Evolutionary conservation across 1,140 invertebrate genomes (phyloP).

Genomic region (Amyelois transitella): DNA sequence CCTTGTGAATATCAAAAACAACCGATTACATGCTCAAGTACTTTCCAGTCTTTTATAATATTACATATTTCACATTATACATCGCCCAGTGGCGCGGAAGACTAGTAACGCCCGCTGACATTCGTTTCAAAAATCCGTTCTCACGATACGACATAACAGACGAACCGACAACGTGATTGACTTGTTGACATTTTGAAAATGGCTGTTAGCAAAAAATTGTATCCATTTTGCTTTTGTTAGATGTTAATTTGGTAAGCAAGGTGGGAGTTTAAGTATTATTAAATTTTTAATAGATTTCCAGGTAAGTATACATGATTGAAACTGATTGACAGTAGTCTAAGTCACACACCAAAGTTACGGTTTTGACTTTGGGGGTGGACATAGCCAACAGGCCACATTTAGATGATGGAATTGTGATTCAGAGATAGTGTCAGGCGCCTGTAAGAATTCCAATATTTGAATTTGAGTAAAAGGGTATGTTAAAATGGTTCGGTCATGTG

Average conservation of each 20-base stretch:
- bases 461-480: no score
- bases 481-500: no score
- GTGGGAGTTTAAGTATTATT: not conserved
- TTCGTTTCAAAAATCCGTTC: no score
- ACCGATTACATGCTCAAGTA: not conserved
- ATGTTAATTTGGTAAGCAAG: not conserved
- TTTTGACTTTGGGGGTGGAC: no score
- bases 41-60: not conserved
- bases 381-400: no score
- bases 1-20: not conserved
- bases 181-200: not conserved
- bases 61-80: not conserved
- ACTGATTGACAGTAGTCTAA: no score
- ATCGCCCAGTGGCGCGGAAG: not conserved
- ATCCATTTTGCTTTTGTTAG: not conserved
- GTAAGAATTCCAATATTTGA: no score
- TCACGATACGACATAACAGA: not conserved
- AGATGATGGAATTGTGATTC: no score
- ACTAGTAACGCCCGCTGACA: not conserved
- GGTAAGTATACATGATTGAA: no score
- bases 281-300: no score
- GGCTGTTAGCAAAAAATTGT: not conserved
- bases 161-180: not conserved
- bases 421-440: no score
- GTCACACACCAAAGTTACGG: no score